phyloP scores from a whole-genome alignment of 1,140 invertebrate species.

The Zaprionus davidi region DNA sequence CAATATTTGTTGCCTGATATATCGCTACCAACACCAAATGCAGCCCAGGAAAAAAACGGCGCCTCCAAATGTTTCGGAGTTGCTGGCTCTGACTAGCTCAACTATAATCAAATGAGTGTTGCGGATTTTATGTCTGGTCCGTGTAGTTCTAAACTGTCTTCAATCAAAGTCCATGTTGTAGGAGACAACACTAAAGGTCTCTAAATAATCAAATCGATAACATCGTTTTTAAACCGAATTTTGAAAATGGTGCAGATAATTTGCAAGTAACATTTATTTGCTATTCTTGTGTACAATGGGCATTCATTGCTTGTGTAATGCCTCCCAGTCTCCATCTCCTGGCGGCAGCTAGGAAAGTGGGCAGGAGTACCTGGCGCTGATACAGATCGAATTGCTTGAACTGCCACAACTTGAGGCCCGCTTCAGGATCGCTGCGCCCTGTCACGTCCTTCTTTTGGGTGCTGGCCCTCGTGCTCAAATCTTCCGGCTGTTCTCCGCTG shows the following conservation, averaged over 20 bases:
- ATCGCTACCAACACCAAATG: background rate
- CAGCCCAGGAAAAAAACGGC: background rate
- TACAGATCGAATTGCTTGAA: slow-evolving; percentile 71
- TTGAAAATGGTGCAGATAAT: background rate
- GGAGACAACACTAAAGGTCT: too few relatives aligned
- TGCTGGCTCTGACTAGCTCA: background rate
- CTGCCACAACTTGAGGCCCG: slow-evolving; percentile 59
- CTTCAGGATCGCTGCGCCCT: slow-evolving; percentile 22
- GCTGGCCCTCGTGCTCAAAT: slow-evolving; percentile 62
- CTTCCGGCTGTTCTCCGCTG: slow-evolving; percentile 18
- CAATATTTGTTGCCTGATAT: background rate
- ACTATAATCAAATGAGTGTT: background rate
- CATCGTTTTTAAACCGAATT: too few relatives aligned
- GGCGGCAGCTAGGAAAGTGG: slow-evolving; percentile 68
- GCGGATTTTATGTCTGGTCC: background rate
- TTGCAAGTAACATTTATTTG: background rate
- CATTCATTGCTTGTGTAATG: background rate
- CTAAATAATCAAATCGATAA: too few relatives aligned
- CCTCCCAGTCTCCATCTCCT: slow-evolving; percentile 18
- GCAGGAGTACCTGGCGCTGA: slow-evolving; percentile 59
- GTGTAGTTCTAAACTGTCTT: background rate
- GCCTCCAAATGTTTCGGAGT: background rate
- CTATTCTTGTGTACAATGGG: background rate
- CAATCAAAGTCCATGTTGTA: background rate
- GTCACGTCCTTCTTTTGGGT: background rate